A percentile compares a stretch with the other conserved stretches of the same genome.
These are phyloP conservation scores for Corythornis cristatus DNA, from an alignment of 2,113 vertebrate species.

Conservation along the genomic window DNA sequence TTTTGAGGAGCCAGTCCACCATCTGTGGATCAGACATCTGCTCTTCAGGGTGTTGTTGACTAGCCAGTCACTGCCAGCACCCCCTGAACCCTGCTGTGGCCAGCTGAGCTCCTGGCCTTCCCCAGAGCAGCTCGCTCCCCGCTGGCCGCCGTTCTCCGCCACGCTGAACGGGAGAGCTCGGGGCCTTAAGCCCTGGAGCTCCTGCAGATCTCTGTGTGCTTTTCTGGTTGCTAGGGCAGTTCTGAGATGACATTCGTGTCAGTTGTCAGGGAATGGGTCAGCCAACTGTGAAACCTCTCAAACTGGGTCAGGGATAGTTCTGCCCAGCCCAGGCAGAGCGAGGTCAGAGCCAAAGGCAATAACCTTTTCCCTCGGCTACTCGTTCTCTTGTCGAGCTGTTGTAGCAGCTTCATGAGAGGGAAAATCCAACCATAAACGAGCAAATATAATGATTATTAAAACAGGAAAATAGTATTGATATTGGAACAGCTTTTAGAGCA, in stretches of 20 bases:
- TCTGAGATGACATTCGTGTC: slow-evolving; percentile 31
- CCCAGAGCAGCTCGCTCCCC: not conserved
- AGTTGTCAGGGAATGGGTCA: slow-evolving; percentile 28
- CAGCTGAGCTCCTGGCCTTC: not conserved
- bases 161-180: not conserved
- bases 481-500: slow-evolving; percentile 45
- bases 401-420: slow-evolving; percentile 18
- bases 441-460: slow-evolving; percentile 46
- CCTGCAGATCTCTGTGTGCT: slow-evolving; percentile 49
- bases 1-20: not conserved
- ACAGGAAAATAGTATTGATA: slow-evolving; percentile 53
- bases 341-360: slow-evolving; percentile 47
- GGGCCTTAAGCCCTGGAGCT: not conserved
- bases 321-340: not conserved
- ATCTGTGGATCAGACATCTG: not conserved
- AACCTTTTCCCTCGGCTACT: slow-evolving; percentile 31
- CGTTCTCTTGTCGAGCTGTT: slow-evolving; percentile 29
- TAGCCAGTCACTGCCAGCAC: not conserved
- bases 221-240: slow-evolving; percentile 57
- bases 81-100: not conserved
- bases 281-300: slow-evolving; percentile 59
- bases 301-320: slow-evolving; percentile 54
- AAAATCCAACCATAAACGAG: slow-evolving; percentile 28
- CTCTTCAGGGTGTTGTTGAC: not conserved
- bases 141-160: not conserved